Evolutionary conservation across 2,797 vertebrate species (phyloP).

Genomic region (Microctenopoma steveboyesi): DNA sequence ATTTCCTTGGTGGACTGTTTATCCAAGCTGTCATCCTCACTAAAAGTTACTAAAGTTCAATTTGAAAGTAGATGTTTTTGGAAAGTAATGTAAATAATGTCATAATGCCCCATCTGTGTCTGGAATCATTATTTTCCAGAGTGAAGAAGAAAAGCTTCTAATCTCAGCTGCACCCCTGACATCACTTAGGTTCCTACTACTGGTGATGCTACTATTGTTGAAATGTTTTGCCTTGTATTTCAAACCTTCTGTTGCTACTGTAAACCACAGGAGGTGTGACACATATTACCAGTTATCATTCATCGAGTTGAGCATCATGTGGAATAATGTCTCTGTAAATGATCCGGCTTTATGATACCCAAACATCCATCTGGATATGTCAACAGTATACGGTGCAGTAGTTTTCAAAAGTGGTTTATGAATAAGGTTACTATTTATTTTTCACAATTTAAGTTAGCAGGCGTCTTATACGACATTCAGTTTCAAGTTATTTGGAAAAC

Average conservation of each 20-base stretch:
- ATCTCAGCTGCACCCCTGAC: background rate
- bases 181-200: background rate
- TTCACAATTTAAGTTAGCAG: background rate
- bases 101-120: conserved; percentile 6
- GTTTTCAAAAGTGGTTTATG: background rate
- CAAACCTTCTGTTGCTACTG: conserved; percentile 1
- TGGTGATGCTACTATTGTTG: background rate
- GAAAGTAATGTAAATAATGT: conserved; percentile 41
- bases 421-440: background rate
- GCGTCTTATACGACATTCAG: background rate
- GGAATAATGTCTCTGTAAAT: conserved; percentile 10
- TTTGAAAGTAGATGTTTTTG: conserved; percentile 27
- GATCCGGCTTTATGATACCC: background rate
- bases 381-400: too few species aligned
- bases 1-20: conserved; percentile 32
- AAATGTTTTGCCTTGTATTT: background rate
- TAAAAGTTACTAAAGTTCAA: conserved; percentile 16
- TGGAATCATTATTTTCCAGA: conserved; percentile 19
- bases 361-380: too few species aligned
- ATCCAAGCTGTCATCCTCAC: conserved; percentile 23
- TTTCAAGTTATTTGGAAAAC: conserved; percentile 19
- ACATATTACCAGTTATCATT: background rate
- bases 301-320: background rate
- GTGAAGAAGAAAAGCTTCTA: conserved; percentile 29
- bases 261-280: background rate